phyloP scores from a whole-genome alignment of 1,140 invertebrate genomes.

The Elysia chlorotica region DNA sequence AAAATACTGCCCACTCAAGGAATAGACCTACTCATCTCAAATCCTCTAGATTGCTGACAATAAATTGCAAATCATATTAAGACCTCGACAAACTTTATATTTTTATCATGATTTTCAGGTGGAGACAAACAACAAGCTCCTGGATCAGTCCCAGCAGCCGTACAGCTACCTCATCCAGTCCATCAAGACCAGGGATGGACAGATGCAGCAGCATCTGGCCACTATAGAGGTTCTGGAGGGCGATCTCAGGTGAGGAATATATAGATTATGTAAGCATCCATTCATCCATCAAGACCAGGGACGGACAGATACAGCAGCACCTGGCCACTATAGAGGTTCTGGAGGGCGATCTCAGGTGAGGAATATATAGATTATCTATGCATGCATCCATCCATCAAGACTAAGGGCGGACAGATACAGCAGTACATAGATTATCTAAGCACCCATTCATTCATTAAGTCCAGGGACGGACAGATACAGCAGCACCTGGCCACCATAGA shows the following conservation, averaged over 20 bases:
- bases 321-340: too few relatives aligned
- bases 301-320: too few relatives aligned
- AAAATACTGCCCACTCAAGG: background rate
- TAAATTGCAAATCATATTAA: background rate
- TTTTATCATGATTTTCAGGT: constrained; percentile 51
- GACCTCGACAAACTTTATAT: background rate
- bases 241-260: constrained; percentile 39
- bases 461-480: too few relatives aligned
- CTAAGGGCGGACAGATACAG: too few relatives aligned
- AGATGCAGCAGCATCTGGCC: constrained; percentile 51
- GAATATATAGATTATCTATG: background rate
- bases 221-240: constrained; percentile 45
- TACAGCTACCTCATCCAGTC: constrained; percentile 60
- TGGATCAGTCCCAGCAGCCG: constrained; percentile 59
- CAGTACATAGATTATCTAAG: too few relatives aligned
- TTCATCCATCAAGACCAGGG: too few relatives aligned
- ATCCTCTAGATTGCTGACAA: background rate
- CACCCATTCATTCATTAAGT: too few relatives aligned
- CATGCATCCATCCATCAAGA: too few relatives aligned
- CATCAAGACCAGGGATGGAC: constrained; percentile 49
- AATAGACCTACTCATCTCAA: background rate
- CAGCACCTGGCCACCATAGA: too few relatives aligned
- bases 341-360: constrained; percentile 6
- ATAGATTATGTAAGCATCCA: too few relatives aligned
- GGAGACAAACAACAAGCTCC: constrained; percentile 49